Base-by-base conservation (phyloP, 2,797 vertebrate genomes). In the Halcyon badia region DNA sequence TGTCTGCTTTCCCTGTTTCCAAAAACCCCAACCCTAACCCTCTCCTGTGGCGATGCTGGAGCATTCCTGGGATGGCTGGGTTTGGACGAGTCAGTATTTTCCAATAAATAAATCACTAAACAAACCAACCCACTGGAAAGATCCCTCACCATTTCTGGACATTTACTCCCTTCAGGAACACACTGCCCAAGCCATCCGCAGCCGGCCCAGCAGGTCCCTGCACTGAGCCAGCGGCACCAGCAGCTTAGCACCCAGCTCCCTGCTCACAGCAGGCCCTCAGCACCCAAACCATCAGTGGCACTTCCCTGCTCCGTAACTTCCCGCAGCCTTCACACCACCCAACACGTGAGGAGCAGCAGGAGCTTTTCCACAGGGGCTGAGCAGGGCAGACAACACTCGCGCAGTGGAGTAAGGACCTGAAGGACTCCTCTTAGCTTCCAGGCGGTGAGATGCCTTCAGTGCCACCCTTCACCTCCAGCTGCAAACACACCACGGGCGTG, bases 281-380 rank as follows among this genome's bases (percentile, higher is more conserved):
- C 64, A 57, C 10, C 25, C 75, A 61, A 14, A 66, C 12, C 22
- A 31, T 11, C 28, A 24, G 31, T 31, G 10, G 28, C 52, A 30
- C 52, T 31, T 54, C 30, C 49, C 35, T 16, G 18, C 0, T 0
- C 26, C 21, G 2, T 31, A 26, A 12, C 4, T 15, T n/a, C 48
- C 49, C 7, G 35, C 5, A 26, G 28, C 13, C 18, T 62, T 44
- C 1, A 1, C 13, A 6, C n/a, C 3, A 8, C 48, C 17, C 56
- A 52, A 26, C 30, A 21, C 3, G 1, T 2, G 2, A 52, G 25
- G 20, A 39, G 10, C 31, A 42, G 49, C 42, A 52, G 0, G 5
- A 69, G 42, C 16, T 44, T 35, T 81, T 76, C 62, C 51, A 48
- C 61, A 69, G 41, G 9, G 14, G 56, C 41, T n/a, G 64, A 58